phyloP scores from a whole-genome alignment of 2,888 invertebrate genomes.

The Trichopria drosophilae region DNA sequence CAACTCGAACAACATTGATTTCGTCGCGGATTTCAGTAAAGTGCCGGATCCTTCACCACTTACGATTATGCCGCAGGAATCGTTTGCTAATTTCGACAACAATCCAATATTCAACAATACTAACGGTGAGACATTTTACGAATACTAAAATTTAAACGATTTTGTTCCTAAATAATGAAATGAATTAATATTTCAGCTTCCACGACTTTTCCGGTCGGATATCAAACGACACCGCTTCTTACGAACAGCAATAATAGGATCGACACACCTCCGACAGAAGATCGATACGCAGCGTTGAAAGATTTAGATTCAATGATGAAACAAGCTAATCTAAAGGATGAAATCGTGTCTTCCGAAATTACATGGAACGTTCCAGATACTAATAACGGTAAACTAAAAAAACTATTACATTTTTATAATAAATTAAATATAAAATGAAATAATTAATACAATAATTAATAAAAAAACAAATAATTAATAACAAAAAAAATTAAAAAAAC shows the following conservation, averaged over 20 bases:
- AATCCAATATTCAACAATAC: conserved; percentile 68
- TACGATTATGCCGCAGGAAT: conserved; percentile 55
- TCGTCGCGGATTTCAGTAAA: conserved; percentile 57
- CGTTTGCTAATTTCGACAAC: conserved; percentile 75
- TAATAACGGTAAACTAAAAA: conserved; percentile 39
- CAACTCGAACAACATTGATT: conserved; percentile 52
- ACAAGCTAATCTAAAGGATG: conserved; percentile 53
- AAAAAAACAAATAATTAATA: conserved; percentile 1
- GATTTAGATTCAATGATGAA: conserved; percentile 78
- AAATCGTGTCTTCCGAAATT: conserved; percentile 40
- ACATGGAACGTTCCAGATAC: conserved; percentile 48
- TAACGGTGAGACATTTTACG: conserved; percentile 27
- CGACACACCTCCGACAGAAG: conserved; percentile 65
- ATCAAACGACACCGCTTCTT: conserved; percentile 25
- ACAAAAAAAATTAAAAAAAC: too few relatives aligned
- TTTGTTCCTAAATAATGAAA: not conserved
- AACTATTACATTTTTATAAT: not conserved
- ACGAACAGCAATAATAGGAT: conserved; percentile 48
- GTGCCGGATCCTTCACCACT: conserved; percentile 48
- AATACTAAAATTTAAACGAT: not conserved
- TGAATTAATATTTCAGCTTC: not conserved
- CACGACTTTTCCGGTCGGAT: not conserved
- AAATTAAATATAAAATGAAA: not conserved
- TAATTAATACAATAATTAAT: conserved; percentile 4
- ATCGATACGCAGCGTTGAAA: conserved; percentile 93